Percentiles rank a stretch among this genome's conserved stretches.
phyloP scores from a whole-genome alignment of 2,113 vertebrate species.

The Salvator merianae region DNA sequence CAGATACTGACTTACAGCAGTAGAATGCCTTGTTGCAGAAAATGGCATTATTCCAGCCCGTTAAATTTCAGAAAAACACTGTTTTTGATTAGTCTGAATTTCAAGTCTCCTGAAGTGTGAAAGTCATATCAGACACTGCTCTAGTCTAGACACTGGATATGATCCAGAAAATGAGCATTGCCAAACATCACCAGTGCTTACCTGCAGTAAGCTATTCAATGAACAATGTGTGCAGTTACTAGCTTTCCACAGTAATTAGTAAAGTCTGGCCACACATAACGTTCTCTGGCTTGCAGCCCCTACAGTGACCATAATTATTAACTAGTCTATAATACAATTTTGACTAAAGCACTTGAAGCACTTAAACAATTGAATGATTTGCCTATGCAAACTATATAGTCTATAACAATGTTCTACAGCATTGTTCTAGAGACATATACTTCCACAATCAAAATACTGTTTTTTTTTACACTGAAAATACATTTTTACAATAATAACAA shows the following conservation, averaged over 20 bases:
- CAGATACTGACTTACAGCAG: background rate
- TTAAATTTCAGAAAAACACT: slow-evolving; percentile 4
- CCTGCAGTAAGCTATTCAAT: slow-evolving; percentile 19
- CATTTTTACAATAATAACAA: slow-evolving; percentile 38
- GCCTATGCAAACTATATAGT: slow-evolving; percentile 39
- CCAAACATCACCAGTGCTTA: background rate
- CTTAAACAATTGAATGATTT: slow-evolving; percentile 33
- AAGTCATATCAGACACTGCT: background rate
- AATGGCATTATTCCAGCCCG: background rate
- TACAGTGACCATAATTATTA: slow-evolving; percentile 11
- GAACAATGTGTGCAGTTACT: background rate
- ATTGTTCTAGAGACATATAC: slow-evolving; percentile 31
- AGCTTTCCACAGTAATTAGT: background rate
- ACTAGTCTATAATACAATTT: background rate
- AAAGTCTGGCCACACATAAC: background rate
- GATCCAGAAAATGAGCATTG: background rate
- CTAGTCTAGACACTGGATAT: background rate
- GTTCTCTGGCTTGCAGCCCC: background rate
- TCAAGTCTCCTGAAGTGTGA: slow-evolving; percentile 3
- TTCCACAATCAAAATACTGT: slow-evolving; percentile 43
- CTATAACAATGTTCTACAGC: slow-evolving; percentile 45
- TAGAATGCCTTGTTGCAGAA: background rate
- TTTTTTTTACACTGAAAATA: slow-evolving; percentile 41
- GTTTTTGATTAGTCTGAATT: slow-evolving; percentile 1
- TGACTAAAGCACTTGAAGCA: background rate